These are phyloP conservation scores for Beaufortia kweichowensis DNA, from an alignment of 2,113 vertebrate genomes.

Conservation along the genomic window DNA sequence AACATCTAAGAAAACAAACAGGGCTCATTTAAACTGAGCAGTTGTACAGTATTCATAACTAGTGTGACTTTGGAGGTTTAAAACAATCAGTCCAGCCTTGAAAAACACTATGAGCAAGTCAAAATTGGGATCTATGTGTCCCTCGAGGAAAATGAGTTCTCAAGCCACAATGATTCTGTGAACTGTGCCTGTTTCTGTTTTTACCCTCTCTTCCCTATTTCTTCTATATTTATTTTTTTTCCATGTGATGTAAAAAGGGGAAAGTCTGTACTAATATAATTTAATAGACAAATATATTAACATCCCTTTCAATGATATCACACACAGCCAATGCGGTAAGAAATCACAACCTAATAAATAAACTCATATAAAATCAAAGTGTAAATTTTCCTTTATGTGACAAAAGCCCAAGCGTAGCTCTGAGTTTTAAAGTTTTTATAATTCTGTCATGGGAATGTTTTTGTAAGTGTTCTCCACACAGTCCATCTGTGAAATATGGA, in stretches of 20 bases:
- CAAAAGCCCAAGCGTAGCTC: slow-evolving; percentile 40
- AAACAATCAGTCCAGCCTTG: slow-evolving; percentile 50
- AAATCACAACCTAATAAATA: not conserved
- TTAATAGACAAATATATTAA: slow-evolving; percentile 56
- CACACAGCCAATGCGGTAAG: not conserved
- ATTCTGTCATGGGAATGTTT: slow-evolving; percentile 19
- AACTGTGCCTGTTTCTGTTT: slow-evolving; percentile 34
- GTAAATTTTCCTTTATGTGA: slow-evolving; percentile 42
- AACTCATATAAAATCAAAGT: slow-evolving; percentile 36
- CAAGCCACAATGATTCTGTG: slow-evolving; percentile 57
- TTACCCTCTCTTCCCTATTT: not conserved
- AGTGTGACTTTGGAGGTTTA: slow-evolving; percentile 37
- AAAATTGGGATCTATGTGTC: slow-evolving; percentile 54
- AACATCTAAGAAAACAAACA: slow-evolving; percentile 15
- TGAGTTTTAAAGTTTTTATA: slow-evolving; percentile 30
- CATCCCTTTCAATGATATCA: slow-evolving; percentile 55
- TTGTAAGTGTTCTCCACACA: not conserved
- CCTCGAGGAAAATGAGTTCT: slow-evolving; percentile 29
- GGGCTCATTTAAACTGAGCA: not conserved
- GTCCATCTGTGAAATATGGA: slow-evolving; percentile 22
- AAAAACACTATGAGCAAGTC: slow-evolving; percentile 55
- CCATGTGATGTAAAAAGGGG: no score
- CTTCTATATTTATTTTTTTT: no score
- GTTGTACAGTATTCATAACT: slow-evolving; percentile 49
- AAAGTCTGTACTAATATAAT: slow-evolving; percentile 55